phyloP scores from a whole-genome alignment of 2,113 vertebrate species.

The Ariopsis seemanni region DNA sequence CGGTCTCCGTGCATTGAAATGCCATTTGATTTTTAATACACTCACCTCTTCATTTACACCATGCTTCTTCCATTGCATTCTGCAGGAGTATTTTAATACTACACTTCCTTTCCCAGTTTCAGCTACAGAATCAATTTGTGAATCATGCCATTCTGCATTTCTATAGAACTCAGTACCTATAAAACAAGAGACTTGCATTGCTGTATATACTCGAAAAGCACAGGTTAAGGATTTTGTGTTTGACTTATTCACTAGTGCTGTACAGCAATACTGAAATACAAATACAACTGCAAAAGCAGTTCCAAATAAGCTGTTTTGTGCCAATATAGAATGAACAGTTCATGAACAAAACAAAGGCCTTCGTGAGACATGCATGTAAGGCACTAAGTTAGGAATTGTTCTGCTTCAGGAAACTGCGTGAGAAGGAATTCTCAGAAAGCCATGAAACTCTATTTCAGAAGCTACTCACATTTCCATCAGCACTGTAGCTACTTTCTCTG shows the following conservation, averaged over 20 bases:
- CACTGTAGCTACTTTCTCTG: constrained; percentile 23
- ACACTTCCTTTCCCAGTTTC: constrained; percentile 40
- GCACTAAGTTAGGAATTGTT: background rate
- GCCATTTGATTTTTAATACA: constrained; percentile 46
- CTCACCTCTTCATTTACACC: constrained; percentile 27
- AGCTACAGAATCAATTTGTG: constrained; percentile 8
- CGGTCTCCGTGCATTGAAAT: constrained; percentile 44
- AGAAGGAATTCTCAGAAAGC: constrained; percentile 42
- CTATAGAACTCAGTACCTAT: constrained; percentile 26
- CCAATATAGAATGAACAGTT: constrained; percentile 27
- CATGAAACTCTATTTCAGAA: constrained; percentile 44
- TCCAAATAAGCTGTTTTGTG: constrained; percentile 36
- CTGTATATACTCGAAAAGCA: constrained; percentile 54
- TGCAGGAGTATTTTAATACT: constrained; percentile 39
- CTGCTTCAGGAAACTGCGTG: constrained; percentile 22
- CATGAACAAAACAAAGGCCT: background rate
- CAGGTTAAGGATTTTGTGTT: constrained; percentile 44
- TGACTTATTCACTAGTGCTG: constrained; percentile 50
- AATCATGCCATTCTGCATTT: constrained; percentile 18
- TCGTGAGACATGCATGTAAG: constrained; percentile 15
- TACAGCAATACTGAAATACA: constrained; percentile 52
- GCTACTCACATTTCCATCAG: constrained; percentile 41
- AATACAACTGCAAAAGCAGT: constrained; percentile 28
- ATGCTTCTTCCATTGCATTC: constrained; percentile 32
- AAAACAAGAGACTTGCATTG: constrained; percentile 24